phyloP scores from a whole-genome alignment of 2,113 vertebrate species.

The Hylia prasina region DNA sequence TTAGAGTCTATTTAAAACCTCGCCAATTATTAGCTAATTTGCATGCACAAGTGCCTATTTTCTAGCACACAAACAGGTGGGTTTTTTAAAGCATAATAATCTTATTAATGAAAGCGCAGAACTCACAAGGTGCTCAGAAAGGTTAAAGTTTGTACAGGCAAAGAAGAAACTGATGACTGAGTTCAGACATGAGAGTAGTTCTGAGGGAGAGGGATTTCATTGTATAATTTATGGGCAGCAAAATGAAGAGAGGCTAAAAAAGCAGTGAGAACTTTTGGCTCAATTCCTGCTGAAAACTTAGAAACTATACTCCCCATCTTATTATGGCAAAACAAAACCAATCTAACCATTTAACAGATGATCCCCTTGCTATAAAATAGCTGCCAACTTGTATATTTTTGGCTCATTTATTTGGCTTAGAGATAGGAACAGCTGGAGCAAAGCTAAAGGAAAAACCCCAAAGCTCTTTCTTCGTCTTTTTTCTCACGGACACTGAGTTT shows the following conservation, averaged over 20 bases:
- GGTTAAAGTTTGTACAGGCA: neutral
- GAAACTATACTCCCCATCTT: neutral
- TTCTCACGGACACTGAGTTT: constrained; percentile 5
- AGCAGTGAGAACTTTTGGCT: neutral
- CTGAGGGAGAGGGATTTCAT: neutral
- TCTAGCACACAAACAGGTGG: neutral
- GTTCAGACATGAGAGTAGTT: neutral
- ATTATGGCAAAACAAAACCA: neutral
- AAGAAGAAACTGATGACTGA: neutral
- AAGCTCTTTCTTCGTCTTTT: constrained; percentile 9
- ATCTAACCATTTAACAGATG: constrained; percentile 33
- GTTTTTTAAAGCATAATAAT: neutral
- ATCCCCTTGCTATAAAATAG: constrained; percentile 32
- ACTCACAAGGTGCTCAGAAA: neutral
- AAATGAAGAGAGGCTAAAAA: constrained; percentile 14
- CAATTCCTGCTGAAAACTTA: constrained; percentile 6
- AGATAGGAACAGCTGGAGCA: constrained; percentile 60
- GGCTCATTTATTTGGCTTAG: constrained; percentile 43
- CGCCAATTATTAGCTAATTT: neutral
- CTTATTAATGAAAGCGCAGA: neutral
- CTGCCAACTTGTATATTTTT: constrained; percentile 21
- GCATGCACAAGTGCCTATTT: neutral
- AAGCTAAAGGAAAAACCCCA: constrained; percentile 46
- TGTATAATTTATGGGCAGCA: constrained; percentile 1
- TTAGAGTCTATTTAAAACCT: neutral